Evolutionary conservation across 2,888 invertebrate genomes (phyloP).

Genomic region (Candidula unifasciata): DNA sequence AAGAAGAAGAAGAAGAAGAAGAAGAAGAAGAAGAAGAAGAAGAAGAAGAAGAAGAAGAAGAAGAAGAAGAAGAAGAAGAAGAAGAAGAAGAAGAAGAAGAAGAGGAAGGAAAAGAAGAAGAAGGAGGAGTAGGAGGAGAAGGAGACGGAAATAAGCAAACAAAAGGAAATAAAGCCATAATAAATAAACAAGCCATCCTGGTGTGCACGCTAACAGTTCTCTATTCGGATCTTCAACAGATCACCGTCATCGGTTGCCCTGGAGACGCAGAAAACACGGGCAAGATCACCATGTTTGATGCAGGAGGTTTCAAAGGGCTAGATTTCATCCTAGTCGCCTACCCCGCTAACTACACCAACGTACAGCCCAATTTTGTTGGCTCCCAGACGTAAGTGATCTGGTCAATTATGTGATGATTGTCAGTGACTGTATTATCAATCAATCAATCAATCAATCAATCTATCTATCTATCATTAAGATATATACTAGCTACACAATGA

Average conservation of each 20-base stretch:
- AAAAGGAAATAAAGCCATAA: too few relatives aligned
- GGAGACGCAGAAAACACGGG: constrained; percentile 28
- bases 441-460: too few relatives aligned
- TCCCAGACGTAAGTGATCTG: constrained; percentile 42
- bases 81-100: constrained; percentile 28
- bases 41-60: not conserved
- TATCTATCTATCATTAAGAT: too few relatives aligned
- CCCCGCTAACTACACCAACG: constrained; percentile 42
- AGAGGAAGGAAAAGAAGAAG: constrained; percentile 30
- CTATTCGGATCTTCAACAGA: not conserved
- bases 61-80: constrained; percentile 29
- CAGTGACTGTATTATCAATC: too few relatives aligned
- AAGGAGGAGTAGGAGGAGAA: too few relatives aligned
- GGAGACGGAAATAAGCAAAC: too few relatives aligned
- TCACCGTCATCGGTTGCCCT: constrained; percentile 46
- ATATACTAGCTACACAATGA: too few relatives aligned
- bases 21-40: not conserved
- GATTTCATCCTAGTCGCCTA: constrained; percentile 47
- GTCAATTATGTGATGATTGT: too few relatives aligned
- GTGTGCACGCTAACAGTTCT: too few relatives aligned
- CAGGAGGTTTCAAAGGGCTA: constrained; percentile 43
- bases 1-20: constrained; percentile 27
- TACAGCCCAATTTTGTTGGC: constrained; percentile 38
- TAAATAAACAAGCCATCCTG: too few relatives aligned
- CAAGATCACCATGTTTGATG: constrained; percentile 43